phyloP scores from a whole-genome alignment of 2,888 invertebrate genomes.

The Alentia gelatinosa region DNA sequence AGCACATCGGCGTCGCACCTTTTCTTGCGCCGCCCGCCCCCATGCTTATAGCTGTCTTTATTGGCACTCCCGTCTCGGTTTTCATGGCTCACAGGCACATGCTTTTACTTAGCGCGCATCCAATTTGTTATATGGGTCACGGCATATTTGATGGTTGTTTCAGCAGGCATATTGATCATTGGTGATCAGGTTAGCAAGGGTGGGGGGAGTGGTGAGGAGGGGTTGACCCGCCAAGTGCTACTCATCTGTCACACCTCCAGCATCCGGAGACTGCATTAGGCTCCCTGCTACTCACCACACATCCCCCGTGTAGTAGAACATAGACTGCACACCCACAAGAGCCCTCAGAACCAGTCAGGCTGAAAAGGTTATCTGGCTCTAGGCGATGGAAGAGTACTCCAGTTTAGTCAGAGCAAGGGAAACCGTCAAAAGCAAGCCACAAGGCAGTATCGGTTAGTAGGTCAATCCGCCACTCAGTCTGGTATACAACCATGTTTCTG shows the following conservation, averaged over 20 bases:
- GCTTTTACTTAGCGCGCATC: conserved; percentile 43
- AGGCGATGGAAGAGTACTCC: conserved; percentile 20
- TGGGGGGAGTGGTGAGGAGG: conserved; percentile 11
- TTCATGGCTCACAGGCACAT: conserved; percentile 29
- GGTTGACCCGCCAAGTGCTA: neutral
- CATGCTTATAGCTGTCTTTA: neutral
- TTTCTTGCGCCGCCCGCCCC: conserved; percentile 12
- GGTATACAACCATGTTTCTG: conserved; percentile 8
- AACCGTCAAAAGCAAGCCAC: conserved; percentile 21
- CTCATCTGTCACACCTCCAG: conserved; percentile 43
- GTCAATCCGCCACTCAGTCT: conserved; percentile 3
- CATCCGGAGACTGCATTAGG: conserved; percentile 27
- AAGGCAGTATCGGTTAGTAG: conserved; percentile 18
- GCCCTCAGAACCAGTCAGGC: neutral
- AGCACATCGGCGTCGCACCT: neutral
- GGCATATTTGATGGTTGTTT: conserved; percentile 39
- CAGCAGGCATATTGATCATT: conserved; percentile 34
- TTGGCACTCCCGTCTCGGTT: conserved; percentile 24
- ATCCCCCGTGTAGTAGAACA: neutral
- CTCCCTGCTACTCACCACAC: neutral
- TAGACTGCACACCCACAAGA: neutral
- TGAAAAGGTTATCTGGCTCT: conserved; percentile 10
- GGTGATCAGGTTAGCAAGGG: conserved; percentile 32
- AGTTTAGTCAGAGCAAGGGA: neutral
- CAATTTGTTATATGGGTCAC: conserved; percentile 45